Base-by-base conservation (phyloP, 2,113 vertebrate genomes). In the Colius striatus region DNA sequence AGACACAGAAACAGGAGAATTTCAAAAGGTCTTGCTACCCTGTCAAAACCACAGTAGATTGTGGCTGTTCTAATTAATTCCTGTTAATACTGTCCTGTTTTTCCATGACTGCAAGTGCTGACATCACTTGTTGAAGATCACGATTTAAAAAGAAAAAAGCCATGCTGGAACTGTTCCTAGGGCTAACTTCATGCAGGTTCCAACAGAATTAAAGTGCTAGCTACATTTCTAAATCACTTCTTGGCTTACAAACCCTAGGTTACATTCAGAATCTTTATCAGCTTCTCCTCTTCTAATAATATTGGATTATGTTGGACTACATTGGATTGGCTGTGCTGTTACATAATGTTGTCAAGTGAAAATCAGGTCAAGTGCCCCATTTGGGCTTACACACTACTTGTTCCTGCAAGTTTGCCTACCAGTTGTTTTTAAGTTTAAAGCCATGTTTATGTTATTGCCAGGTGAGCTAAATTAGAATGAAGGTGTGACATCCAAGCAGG, bases 251-350 rank as follows among this genome's bases (percentile, higher is more conserved):
- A 68, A 88, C 9, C 27, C 61, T 32, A 20, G 11, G 68, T 67
- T 94, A 60, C 34, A 61, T 83, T 78, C 68, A 65, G 45, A 83
- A 58, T 67, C 67, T 89, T 85, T 48, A 85, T 71, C 48, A 94
- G 53, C 65, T 74, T 86, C 90, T 86, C 51, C 41, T 26, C 43
- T 86, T 60, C 60, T 81, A 65, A 82, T 47, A 74, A 72, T 90
- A 74, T 15, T 77, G 76, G 85, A 94, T 95, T 93, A 80, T 25
- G 47, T 13, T 92, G 3, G 45, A 38, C 89, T 81, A 23, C 32
- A 9, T 36, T 91, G 88, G 85, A 89, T 79, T 92, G 84, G 65
- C 85, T 75, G 68, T 54, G 53, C 60, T 77, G 19, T 93, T 94
- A 88, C 43, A 50, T 87, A 90, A 95, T n/a, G 27, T 20, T 76